A percentile compares a stretch with the other conserved stretches of the same genome.
Evolutionary conservation across 2,113 vertebrate genomes (phyloP).

Genomic region (Monopterus albus): DNA sequence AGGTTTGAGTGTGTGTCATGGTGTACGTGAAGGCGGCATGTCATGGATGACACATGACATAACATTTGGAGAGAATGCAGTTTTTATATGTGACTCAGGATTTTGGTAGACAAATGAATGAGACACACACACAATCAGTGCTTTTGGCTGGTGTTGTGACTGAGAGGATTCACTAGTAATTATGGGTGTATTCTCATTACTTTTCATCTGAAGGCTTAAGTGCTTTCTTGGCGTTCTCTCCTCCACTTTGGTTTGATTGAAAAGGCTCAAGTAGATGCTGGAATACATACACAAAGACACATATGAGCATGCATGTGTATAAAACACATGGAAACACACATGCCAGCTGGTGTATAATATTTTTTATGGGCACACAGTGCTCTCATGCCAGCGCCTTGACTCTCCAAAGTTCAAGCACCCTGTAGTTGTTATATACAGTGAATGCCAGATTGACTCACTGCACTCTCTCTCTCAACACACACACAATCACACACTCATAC

Average conservation of each 20-base stretch:
- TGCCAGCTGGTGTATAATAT: constrained; percentile 56
- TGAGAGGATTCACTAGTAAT: constrained; percentile 63
- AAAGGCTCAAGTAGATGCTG: constrained; percentile 52
- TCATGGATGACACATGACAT: constrained; percentile 36
- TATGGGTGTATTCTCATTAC: constrained; percentile 68
- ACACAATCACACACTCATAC: constrained; percentile 17
- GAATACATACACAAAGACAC: constrained; percentile 21
- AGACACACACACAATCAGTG: constrained; percentile 16
- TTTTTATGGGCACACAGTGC: constrained; percentile 65
- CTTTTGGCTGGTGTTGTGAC: constrained; percentile 44
- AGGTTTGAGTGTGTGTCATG: constrained; percentile 23
- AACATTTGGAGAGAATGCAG: constrained; percentile 24
- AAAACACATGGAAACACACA: constrained; percentile 45
- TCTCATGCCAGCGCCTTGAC: constrained; percentile 56
- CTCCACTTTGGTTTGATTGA: constrained; percentile 72
- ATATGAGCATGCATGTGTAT: constrained; percentile 10
- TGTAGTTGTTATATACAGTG: constrained; percentile 62
- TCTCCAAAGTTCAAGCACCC: constrained; percentile 63
- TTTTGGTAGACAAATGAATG: constrained; percentile 24
- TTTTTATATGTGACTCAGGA: constrained; percentile 38
- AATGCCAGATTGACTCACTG: constrained; percentile 48
- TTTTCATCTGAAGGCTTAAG: constrained; percentile 68
- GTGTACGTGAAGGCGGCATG: constrained; percentile 6
- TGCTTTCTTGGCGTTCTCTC: constrained; percentile 66
- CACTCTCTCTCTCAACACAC: constrained; percentile 7